Evolutionary conservation across 2,888 invertebrate genomes (phyloP).

Genomic region (Cantharis flavilabris): DNA sequence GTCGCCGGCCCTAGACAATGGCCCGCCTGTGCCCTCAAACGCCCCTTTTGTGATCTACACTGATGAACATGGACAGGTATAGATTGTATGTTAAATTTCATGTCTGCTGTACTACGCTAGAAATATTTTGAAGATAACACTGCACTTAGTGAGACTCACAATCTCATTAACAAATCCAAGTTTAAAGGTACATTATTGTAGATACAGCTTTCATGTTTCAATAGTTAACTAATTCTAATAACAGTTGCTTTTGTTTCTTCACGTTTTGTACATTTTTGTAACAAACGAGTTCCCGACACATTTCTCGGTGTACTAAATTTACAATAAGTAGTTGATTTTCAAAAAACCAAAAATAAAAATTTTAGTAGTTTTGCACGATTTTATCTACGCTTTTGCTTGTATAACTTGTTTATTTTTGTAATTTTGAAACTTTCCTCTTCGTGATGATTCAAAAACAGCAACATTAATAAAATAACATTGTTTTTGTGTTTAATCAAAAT

Average conservation of each 20-base stretch:
- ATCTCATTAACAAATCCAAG: slow-evolving; percentile 3
- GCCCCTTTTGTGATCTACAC: slow-evolving; percentile 94
- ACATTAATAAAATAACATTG: slow-evolving; percentile 6
- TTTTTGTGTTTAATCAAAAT: slow-evolving; percentile 10
- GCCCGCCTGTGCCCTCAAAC: slow-evolving; percentile 80
- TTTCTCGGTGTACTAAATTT: neutral
- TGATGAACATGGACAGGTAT: slow-evolving; percentile 95
- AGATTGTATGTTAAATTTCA: slow-evolving; percentile 55
- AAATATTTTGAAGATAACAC: slow-evolving; percentile 19
- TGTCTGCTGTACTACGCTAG: slow-evolving; percentile 53
- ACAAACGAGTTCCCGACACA: neutral
- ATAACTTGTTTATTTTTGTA: neutral
- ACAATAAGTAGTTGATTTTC: neutral
- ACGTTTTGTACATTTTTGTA: slow-evolving; percentile 3
- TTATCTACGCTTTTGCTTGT: slow-evolving; percentile 7
- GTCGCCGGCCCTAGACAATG: slow-evolving; percentile 63
- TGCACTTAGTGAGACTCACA: slow-evolving; percentile 7
- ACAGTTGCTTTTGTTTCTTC: slow-evolving; percentile 16
- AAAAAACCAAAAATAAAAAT: neutral
- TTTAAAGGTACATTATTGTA: slow-evolving; percentile 20
- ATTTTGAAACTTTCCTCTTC: neutral
- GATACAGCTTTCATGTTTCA: slow-evolving; percentile 49
- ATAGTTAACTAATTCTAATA: slow-evolving; percentile 44
- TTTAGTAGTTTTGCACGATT: slow-evolving; percentile 7
- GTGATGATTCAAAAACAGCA: slow-evolving; percentile 24